Base-by-base conservation (phyloP, 2,113 vertebrate species). In the Strix uralensis region DNA sequence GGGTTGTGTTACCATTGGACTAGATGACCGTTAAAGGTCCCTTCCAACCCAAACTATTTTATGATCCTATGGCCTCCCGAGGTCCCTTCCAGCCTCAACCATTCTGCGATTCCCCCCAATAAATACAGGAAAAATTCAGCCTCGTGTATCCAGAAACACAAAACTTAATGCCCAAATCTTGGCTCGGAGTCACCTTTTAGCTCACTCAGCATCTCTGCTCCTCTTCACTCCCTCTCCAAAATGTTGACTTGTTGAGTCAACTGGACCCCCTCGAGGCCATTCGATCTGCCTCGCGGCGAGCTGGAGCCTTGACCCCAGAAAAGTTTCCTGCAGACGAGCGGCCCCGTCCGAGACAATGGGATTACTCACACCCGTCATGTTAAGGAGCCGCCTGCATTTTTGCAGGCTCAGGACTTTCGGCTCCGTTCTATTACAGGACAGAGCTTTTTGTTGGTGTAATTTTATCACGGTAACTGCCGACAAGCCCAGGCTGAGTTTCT, bases 331-430 rank as follows among this genome's bases (percentile, higher is more conserved):
- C 66, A 78, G 78, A 66, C 4, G 15, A 84, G 81, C 77, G 32
- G 94, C 59, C 59, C 42, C 0, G 0, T 44, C 73, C 0, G 3
- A 85, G 86, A 92, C 89, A 96, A 91, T 78, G 84, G 77, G 66
- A 92, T 91, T 81, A 15, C 51, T 85, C 81, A 81, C 36, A 62
- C n/a, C 25, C 58, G 0, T 51, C 81, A 88, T 10, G 46, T 55
- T 29, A 62, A 88, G 80, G 58, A 91, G 80, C 38, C 6, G 42
- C 74, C 88, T 86, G 85, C 85, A 63, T 86, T 92, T 92, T 85
- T 95, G 94, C 92, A 94, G 86, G 95, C 77, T 90, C 86, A 81
- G 93, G 91, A 36, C 75, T 91, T 87, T 47, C 5, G 26, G 75
- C 27, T 87, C 61, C 0, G 0, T 8, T 75, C 51, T 61, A 14